Conservation (phyloP, 2,113 vertebrate species). For the Trichomycterus rosablanca region DNA sequence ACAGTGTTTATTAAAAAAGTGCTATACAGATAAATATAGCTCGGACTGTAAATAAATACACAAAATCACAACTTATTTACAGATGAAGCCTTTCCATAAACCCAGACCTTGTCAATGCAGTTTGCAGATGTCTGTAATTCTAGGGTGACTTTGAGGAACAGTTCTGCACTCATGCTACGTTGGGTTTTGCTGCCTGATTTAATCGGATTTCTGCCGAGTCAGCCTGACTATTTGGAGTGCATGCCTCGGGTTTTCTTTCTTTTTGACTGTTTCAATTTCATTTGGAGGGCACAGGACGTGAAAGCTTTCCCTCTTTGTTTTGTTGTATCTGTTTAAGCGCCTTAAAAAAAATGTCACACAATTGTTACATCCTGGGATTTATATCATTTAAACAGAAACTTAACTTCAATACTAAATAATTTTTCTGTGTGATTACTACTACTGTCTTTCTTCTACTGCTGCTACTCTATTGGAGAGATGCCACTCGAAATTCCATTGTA, state of each 20-base stretch:
- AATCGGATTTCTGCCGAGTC: constrained; percentile 51
- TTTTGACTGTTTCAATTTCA: constrained; percentile 50
- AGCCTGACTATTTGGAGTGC: constrained; percentile 45
- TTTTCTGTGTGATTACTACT: too few relatives aligned
- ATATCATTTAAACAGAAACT: too few relatives aligned
- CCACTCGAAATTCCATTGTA: too few relatives aligned
- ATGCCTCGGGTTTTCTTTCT: constrained; percentile 22
- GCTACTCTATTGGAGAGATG: too few relatives aligned
- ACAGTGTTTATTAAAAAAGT: too few relatives aligned
- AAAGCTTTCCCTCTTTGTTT: constrained; percentile 9
- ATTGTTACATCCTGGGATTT: too few relatives aligned
- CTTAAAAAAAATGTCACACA: too few relatives aligned
- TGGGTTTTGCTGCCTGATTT: constrained; percentile 47
- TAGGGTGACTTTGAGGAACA: constrained; percentile 45
- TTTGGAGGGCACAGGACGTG: constrained; percentile 42
- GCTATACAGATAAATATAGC: too few relatives aligned
- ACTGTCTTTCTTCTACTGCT: too few relatives aligned
- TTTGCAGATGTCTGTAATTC: constrained; percentile 12
- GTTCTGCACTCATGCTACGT: constrained; percentile 40
- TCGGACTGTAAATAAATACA: too few relatives aligned
- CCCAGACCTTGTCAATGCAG: neutral
- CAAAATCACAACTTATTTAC: too few relatives aligned
- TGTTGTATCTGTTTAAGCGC: neutral
- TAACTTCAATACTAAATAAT: too few relatives aligned
- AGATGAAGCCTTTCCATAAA: neutral